A percentile compares a stretch with the other conserved stretches of the same genome.
These are phyloP conservation scores for Anser brachyrhynchus DNA, from an alignment of 2,113 vertebrate species.

Conservation along the genomic window DNA sequence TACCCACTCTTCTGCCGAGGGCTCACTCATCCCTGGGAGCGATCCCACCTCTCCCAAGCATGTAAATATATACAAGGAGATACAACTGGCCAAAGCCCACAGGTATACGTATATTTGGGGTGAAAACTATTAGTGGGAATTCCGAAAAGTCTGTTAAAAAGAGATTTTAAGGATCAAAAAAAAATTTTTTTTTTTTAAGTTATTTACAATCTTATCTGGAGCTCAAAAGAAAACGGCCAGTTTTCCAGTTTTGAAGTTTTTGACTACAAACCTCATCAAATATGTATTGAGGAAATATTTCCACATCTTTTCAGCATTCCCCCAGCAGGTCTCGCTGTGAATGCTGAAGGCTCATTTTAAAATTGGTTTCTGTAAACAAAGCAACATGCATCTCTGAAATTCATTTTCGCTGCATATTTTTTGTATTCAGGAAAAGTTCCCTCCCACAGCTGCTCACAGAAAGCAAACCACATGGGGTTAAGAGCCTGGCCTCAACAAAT, in stretches of 20 bases:
- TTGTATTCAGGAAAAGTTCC: neutral
- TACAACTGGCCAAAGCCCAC: neutral
- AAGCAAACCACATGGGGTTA: neutral
- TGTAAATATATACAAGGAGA: neutral
- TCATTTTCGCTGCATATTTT: neutral
- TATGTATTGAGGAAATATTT: neutral
- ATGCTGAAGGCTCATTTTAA: neutral
- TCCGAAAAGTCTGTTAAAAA: neutral
- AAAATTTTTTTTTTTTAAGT: neutral
- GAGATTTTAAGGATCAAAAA: neutral
- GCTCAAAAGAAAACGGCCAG: neutral
- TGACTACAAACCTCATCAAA: neutral
- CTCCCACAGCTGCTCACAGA: neutral
- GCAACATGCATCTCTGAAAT: neutral
- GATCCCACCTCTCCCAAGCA: neutral
- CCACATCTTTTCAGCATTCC: neutral
- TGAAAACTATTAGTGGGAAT: neutral
- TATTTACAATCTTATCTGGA: neutral
- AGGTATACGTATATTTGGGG: neutral
- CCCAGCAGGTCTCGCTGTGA: neutral
- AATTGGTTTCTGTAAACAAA: neutral
- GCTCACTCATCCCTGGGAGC: accelerated
- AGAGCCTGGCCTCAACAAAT: neutral
- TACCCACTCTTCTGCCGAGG: accelerated
- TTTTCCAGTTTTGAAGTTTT: neutral